Percentiles rank a stretch among this genome's conserved stretches.
These are phyloP conservation scores for Blennius ocellaris DNA, from an alignment of 2,113 vertebrate genomes.

Conservation along the genomic window DNA sequence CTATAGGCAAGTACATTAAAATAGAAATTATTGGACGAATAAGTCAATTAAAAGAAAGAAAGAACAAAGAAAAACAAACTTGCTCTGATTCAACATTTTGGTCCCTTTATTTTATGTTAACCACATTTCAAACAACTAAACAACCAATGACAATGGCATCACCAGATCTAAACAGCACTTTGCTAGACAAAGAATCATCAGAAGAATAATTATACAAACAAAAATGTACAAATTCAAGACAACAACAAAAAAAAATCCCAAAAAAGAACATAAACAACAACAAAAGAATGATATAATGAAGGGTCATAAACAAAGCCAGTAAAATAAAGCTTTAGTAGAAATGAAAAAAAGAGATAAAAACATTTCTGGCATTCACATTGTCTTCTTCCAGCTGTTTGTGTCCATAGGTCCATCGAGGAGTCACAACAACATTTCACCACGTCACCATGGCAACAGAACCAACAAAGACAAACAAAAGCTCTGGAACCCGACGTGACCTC, in stretches of 20 bases:
- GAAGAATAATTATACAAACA: slow-evolving; percentile 71
- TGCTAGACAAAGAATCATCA: slow-evolving; percentile 77
- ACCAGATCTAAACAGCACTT: slow-evolving; percentile 83
- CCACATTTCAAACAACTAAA: slow-evolving; percentile 87
- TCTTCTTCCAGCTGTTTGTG: slow-evolving; percentile 48
- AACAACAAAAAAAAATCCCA: slow-evolving; percentile 35
- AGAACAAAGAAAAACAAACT: no score
- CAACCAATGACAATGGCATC: slow-evolving; percentile 81
- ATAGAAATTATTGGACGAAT: no score
- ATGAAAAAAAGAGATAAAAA: slow-evolving; percentile 31
- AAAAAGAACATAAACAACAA: slow-evolving; percentile 13
- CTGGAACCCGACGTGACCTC: neutral
- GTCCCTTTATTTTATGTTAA: slow-evolving; percentile 85
- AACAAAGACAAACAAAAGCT: slow-evolving; percentile 17
- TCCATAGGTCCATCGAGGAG: slow-evolving; percentile 55
- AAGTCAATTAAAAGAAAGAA: no score
- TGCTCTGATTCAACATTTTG: slow-evolving; percentile 77
- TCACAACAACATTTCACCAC: slow-evolving; percentile 42
- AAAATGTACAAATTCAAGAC: slow-evolving; percentile 75
- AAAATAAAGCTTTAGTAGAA: slow-evolving; percentile 43
- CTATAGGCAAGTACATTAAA: no score
- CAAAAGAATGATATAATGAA: slow-evolving; percentile 46
- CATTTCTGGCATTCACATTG: slow-evolving; percentile 53
- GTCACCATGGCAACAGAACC: neutral
- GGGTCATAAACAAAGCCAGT: slow-evolving; percentile 31